A percentile compares a stretch with the other conserved stretches of the same genome.
Evolutionary conservation across 23 tunicate genomes (phyloP).

Genomic region (Clavelina lepadiformis): DNA sequence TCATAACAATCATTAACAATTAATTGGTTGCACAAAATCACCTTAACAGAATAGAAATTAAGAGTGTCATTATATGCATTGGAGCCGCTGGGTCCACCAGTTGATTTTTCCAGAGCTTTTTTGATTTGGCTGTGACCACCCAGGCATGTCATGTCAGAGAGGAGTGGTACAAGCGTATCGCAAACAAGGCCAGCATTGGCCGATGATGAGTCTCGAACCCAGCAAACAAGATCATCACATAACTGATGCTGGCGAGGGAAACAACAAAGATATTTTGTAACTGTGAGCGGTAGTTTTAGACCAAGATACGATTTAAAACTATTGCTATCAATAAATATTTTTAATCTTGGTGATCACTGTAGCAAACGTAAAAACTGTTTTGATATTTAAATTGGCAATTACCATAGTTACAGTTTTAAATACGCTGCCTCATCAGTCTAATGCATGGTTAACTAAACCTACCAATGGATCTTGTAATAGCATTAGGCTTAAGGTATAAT

Average conservation of each 20-base stretch:
- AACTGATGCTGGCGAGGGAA: conserved; percentile 26
- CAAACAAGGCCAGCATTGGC: neutral
- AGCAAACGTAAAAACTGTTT: too few species aligned
- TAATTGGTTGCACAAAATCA: too few species aligned
- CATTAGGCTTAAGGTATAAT: conserved; percentile 4
- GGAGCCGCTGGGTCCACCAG: conserved; percentile 22
- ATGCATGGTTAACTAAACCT: too few species aligned
- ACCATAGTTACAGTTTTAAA: too few species aligned
- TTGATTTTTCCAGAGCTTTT: conserved; percentile 9
- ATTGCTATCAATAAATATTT: too few species aligned
- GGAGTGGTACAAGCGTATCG: conserved; percentile 33
- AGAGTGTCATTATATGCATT: conserved; percentile 25
- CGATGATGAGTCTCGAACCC: conserved; percentile 17
- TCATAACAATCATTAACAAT: too few species aligned
- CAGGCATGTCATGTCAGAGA: conserved; percentile 11
- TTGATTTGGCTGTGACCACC: conserved; percentile 7
- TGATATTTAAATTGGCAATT: too few species aligned
- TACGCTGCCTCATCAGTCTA: too few species aligned
- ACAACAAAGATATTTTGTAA: too few species aligned
- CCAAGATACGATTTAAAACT: too few species aligned
- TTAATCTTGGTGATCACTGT: too few species aligned
- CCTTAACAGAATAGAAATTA: conserved; percentile 23
- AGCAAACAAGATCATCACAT: conserved; percentile 38
- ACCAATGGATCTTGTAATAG: conserved; percentile 34
- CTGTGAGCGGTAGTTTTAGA: too few species aligned